Evolutionary conservation across 2,113 vertebrate genomes (phyloP), one percentile per base, ranked within the genome.

Genomic region (Semnornis frantzii): DNA sequence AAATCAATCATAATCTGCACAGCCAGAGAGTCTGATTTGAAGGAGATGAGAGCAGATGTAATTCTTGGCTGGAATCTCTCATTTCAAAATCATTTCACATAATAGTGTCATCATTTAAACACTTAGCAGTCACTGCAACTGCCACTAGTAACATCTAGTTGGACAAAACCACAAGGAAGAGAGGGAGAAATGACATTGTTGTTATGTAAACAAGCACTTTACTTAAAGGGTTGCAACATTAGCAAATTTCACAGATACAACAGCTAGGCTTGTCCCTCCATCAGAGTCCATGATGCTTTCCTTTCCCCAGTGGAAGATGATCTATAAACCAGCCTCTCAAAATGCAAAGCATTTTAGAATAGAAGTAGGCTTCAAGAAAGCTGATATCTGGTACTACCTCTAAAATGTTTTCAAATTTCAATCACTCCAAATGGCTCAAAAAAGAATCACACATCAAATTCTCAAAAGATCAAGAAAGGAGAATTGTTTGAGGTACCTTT

Each of bases 61-160:
- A 98, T 98, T 98, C 98, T 98, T 98, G 98, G 98, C 98, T 98
- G 97, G 99, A 98, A 98, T 98, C 98, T 99, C 98, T 98, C 98
- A 98, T 99, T 98, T 98, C 97, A 97, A 98, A 98, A 99, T 98
- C 98, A 97, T 98, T 98, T 98, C 98, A 98, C 98, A 98, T 99
- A 99, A 99, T 98, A 98, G 98, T 98, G 98, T 98, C 98, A 99
- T 99, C 98, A 99, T 99, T 99, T 99, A 98, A 99, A 98, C 98
- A 98, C 98, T 98, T 98, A 99, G 97, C 98, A 98, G 98, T 97
- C 98, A 95, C 96, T 79, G 97, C 97, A 96, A 97, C 97, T 98
- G 98, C 98, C 98, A 98, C 97, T 98, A 97, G 98, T 83, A 94
- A 94, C 97, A 95, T 92, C 92, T 64, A 90, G 91, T 91, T 91